These are phyloP conservation scores for Cylindroiulus punctatus DNA, from an alignment of 2,888 invertebrate genomes.

Conservation along the genomic window DNA sequence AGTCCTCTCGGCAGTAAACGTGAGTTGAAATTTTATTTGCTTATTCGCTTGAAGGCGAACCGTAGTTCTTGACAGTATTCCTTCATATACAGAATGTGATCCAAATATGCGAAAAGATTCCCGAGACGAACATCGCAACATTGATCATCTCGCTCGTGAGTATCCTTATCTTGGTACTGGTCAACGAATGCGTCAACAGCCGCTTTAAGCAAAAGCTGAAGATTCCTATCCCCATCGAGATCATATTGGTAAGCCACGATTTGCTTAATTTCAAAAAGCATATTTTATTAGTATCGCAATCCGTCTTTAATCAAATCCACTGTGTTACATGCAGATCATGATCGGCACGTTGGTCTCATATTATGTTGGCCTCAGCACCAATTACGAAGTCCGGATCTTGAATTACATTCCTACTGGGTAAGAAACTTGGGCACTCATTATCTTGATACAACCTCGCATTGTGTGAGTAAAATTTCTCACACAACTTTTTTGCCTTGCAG, in stretches of 20 bases:
- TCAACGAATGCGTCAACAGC: constrained; percentile 61
- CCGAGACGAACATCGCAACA: constrained; percentile 74
- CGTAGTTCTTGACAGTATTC: not conserved
- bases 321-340: constrained; percentile 47
- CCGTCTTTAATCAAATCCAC: not conserved
- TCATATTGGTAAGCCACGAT: constrained; percentile 70
- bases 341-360: constrained; percentile 69
- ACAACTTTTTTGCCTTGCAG: not conserved
- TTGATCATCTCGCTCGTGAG: constrained; percentile 76
- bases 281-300: too few species aligned
- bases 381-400: constrained; percentile 51
- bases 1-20: constrained; percentile 48
- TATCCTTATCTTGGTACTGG: constrained; percentile 71
- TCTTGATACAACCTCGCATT: not conserved
- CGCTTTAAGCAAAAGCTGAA: constrained; percentile 59
- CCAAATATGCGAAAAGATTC: constrained; percentile 71
- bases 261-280: too few species aligned
- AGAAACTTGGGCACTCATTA: not conserved
- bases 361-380: constrained; percentile 23
- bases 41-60: too few species aligned
- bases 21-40: constrained; percentile 37
- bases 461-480: not conserved
- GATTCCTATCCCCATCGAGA: constrained; percentile 84
- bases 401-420: constrained; percentile 55
- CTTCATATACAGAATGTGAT: constrained; percentile 69